These are phyloP conservation scores for Coenobita brevimanus DNA, from an alignment of 1,140 invertebrate genomes.

Conservation along the genomic window DNA sequence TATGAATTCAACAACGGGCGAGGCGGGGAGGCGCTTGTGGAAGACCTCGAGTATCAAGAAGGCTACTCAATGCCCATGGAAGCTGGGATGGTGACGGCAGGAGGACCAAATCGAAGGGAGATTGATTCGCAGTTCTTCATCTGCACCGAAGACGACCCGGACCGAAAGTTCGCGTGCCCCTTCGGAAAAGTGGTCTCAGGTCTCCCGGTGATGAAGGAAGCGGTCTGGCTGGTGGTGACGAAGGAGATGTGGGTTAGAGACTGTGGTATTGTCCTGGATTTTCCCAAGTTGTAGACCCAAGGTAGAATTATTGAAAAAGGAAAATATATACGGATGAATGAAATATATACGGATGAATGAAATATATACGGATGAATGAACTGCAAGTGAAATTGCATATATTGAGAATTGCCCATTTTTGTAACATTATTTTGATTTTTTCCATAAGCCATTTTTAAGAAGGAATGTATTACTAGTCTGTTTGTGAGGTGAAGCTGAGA, in stretches of 20 bases:
- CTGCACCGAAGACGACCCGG: slow-evolving; percentile 59
- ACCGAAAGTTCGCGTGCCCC: slow-evolving; percentile 63
- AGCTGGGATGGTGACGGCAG: slow-evolving; percentile 61
- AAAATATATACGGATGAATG: too few relatives aligned
- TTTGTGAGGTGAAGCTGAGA: too few relatives aligned
- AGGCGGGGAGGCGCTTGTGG: slow-evolving; percentile 56
- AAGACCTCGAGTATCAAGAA: slow-evolving; percentile 63
- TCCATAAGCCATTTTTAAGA: too few relatives aligned
- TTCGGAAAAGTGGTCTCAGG: slow-evolving; percentile 56
- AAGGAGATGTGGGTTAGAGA: slow-evolving; percentile 62
- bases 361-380: too few relatives aligned
- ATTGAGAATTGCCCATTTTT: too few relatives aligned
- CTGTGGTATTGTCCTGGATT: slow-evolving; percentile 61
- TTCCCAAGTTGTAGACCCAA: slow-evolving; percentile 59
- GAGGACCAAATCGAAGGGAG: slow-evolving; percentile 29
- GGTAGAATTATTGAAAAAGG: too few relatives aligned
- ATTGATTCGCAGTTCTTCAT: slow-evolving; percentile 64
- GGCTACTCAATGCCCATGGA: slow-evolving; percentile 67
- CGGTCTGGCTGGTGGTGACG: slow-evolving; percentile 46
- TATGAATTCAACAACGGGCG: slow-evolving; percentile 67
- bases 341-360: too few relatives aligned
- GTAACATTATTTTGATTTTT: too few relatives aligned
- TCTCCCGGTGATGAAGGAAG: slow-evolving; percentile 51
- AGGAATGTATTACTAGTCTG: too few relatives aligned
- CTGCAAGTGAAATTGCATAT: too few relatives aligned